Evolutionary conservation across 2,888 invertebrate species (phyloP), one percentile per base, ranked within the genome.

Genomic region (Steromphala cineraria): DNA sequence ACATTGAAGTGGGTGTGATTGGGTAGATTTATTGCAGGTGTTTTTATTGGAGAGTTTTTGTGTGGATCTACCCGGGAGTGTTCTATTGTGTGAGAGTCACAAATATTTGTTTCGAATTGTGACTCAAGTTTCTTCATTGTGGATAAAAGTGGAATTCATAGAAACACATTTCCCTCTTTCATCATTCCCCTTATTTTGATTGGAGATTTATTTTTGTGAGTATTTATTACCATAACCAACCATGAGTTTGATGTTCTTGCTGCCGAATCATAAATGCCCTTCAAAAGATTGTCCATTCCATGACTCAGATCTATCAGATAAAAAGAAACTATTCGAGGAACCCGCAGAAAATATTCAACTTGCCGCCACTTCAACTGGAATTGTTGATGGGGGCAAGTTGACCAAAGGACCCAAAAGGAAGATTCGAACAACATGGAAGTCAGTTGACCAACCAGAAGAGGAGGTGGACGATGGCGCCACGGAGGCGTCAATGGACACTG

Each of bases 231-330:
- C 46, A 10, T 46, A 56, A 77, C 13, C 56, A 53, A 77, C 36
- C 52, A 79, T 79, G 79, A 79, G 79, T 79, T 53, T 79, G 53
- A 52, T 79, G 53, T 71, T 85, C n/a, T 79, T 84, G 53, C 79
- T 85, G 67, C 83, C 84, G 46, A 84, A 84, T 75, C 85, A 85
- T 79, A 81, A 84, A 67, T 85, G 85, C 76, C 84, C 84, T 1
- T 77, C 75, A 40, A 83, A 83, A 24, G 82, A 82, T 56, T 83
- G 84, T 67, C 84, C 84, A 31, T 85, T 85, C 82, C 85, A 85
- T 46, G 81, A 82, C 4, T 83, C 85, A 0, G 82, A 81, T 46
- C 40, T 76, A 17, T 75, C 75, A 28, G 53, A 80, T 1, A 79
- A 83, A 36, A 67, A 81, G 56, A 71, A 81, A 15, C 76, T 83